phyloP scores from a whole-genome alignment of 2,113 vertebrate genomes.

The Dasyurus viverrinus region DNA sequence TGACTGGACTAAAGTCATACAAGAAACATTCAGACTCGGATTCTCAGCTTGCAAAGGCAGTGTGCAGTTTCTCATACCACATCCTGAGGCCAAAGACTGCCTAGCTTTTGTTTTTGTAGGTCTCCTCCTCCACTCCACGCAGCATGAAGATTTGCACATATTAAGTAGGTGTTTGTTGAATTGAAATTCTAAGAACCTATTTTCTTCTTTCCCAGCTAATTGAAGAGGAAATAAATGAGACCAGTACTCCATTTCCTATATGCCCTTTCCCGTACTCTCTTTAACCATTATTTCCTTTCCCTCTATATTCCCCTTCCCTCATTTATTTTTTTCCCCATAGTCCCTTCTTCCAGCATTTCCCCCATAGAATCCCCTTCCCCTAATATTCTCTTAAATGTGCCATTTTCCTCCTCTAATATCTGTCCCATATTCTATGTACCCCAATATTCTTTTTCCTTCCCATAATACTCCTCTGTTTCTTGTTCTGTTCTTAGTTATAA shows the following conservation, averaged over 20 bases:
- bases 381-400: not conserved
- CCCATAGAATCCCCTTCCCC: not conserved
- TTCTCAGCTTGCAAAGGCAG: not conserved
- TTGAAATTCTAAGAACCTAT: not conserved
- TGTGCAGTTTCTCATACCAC: not conserved
- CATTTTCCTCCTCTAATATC: not conserved
- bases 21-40: not conserved
- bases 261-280: not conserved
- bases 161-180: constrained; percentile 1
- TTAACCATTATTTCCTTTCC: not conserved
- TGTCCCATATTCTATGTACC: not conserved
- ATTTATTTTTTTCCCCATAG: not conserved
- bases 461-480: not conserved
- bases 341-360: not conserved
- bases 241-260: not conserved
- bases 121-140: not conserved
- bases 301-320: not conserved
- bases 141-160: not conserved
- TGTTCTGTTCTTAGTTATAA: not conserved
- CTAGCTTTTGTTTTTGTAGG: not conserved
- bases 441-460: not conserved
- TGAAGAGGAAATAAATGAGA: not conserved
- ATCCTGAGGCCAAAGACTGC: not conserved
- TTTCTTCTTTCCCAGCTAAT: not conserved
- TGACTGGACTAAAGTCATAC: not conserved